A percentile compares a stretch with the other conserved stretches of the same genome.
phyloP scores from a whole-genome alignment of 2,113 vertebrate species.

The Phrynocephalus versicolor region DNA sequence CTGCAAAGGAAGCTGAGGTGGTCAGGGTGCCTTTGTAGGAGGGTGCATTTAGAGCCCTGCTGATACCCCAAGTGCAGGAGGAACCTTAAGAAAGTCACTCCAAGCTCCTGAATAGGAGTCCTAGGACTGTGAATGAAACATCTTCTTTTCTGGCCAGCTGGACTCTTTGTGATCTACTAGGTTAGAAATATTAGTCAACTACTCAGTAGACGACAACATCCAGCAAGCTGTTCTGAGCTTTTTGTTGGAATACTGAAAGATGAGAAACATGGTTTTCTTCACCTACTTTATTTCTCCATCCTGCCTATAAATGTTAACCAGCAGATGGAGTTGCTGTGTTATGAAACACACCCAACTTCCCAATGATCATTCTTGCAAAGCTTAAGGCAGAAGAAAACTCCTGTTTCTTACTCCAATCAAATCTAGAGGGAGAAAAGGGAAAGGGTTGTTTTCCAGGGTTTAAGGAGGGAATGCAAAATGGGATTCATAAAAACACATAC shows the following conservation, averaged over 20 bases:
- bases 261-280: not conserved
- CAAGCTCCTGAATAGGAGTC: not conserved
- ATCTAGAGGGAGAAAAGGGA: not conserved
- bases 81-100: not conserved
- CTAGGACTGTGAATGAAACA: not conserved
- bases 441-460: not conserved
- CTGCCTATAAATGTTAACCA: slow-evolving; percentile 17
- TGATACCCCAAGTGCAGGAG: not conserved
- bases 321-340: slow-evolving; percentile 59
- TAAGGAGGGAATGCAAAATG: not conserved
- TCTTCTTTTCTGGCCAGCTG: not conserved
- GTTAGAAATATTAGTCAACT: not conserved
- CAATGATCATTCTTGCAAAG: not conserved
- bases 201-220: not conserved
- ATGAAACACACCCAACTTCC: not conserved
- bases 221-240: not conserved
- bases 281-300: not conserved
- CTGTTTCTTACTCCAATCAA: not conserved
- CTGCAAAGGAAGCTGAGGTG: no score
- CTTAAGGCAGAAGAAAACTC: not conserved
- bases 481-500: not conserved
- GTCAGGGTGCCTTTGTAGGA: not conserved
- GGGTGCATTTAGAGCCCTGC: not conserved
- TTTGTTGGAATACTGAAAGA: not conserved
- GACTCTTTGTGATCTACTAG: not conserved